Evolutionary conservation across 2,797 vertebrate genomes (phyloP).

Genomic region (Sebastes minor): DNA sequence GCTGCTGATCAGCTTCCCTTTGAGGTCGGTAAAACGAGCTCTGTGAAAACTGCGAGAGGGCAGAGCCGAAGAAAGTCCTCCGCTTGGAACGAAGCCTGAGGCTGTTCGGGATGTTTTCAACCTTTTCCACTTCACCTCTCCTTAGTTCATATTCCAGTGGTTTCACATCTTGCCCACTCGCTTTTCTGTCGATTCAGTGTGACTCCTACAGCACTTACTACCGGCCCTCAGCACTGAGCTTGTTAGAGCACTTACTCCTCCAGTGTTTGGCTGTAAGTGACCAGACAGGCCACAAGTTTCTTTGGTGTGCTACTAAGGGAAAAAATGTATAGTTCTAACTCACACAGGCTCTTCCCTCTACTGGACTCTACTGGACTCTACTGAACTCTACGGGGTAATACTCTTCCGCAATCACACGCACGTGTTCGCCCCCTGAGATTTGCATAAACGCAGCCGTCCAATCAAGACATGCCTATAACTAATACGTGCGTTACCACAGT

Average conservation of each 20-base stretch:
- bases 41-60: neutral
- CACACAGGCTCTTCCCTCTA: too few relatives aligned
- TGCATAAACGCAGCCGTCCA: too few relatives aligned
- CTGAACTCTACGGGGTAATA: too few relatives aligned
- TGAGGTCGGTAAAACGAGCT: neutral
- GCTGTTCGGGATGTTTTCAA: neutral
- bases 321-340: neutral
- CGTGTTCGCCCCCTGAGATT: too few relatives aligned
- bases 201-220: neutral
- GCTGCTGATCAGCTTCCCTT: neutral
- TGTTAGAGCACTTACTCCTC: neutral
- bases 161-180: neutral
- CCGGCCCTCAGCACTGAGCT: neutral
- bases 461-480: too few relatives aligned
- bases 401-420: too few relatives aligned
- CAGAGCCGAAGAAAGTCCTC: neutral
- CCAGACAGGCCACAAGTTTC: neutral
- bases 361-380: too few relatives aligned
- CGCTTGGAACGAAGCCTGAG: neutral
- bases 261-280: neutral
- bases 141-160: slow-evolving; percentile 13
- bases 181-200: neutral
- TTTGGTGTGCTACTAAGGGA: neutral
- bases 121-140: neutral
- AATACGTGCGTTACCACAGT: too few relatives aligned